Base-by-base conservation (phyloP, 2,888 invertebrate species). In the Diloba caeruleocephala region DNA sequence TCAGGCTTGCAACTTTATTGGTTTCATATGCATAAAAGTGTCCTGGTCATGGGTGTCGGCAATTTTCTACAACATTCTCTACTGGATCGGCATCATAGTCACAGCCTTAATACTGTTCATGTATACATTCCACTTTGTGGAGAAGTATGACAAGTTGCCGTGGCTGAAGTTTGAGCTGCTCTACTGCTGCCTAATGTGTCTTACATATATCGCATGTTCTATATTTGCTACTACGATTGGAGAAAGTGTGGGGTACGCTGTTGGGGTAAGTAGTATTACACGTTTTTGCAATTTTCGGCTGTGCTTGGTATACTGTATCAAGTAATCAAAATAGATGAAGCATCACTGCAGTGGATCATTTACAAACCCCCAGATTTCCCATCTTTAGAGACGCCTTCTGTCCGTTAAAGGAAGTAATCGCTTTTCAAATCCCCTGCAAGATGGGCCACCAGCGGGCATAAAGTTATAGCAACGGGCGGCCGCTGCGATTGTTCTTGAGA, bases 141-240 rank as follows among this genome's bases (percentile, higher is more conserved):
- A 98, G 88, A 97, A 96, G 81, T 95, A 96, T 65, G 96, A 96
- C 79, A 95, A 94, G 74, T 95, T 97, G 76, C 98, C 98, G 0
- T 98, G 98, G 98, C 89, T 97, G 28, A 96, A 96, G 85, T 94
- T 96, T 67, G 98, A 98, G 89, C 95, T 97, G 70, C 90, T 95
- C 39, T 98, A 94, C 88, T 96, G 97, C 78, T 92, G 91, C 0
- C 57, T 95, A 0, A 96, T 97, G 95, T 90, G 95, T 0, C 79
- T 96, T 10, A 94, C 96, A 17, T 98, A 97, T 78, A 92, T 98
- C 37, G 94, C 97, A 39, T 97, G 97, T 10, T 95, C 97, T 0
- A 94, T 96, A 61, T 94, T 97, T 52, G 96, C 96, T 3, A 94
- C 96, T 1, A 94, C 96, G 0, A 93, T 94, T 37, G 94, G 91